Base-by-base conservation (phyloP, 2,888 invertebrate genomes). In the Ormyrus nitidulus region DNA sequence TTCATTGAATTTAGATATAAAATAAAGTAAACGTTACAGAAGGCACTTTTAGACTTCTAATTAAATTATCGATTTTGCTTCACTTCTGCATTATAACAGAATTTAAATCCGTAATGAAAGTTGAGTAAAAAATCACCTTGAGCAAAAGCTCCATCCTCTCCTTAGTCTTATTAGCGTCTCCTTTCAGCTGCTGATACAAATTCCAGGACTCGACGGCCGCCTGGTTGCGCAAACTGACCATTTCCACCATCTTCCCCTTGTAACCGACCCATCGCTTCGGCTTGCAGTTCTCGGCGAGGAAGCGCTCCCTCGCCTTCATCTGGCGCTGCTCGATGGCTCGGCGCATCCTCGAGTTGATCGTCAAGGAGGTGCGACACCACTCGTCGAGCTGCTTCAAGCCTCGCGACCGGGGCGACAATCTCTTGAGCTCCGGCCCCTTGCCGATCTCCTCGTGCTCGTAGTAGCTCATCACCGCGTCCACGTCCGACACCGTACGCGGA, bases 181-280 rank as follows among this genome's bases (percentile, higher is more conserved):
- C 88, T 4, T 34, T 34, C 95, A 95, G 71, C 96, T 88, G 92
- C 85, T 93, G 92, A 88, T 95, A 97, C 34, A 96, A 91, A 85
- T 94, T 94, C 73, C 93, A 93, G 72, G 96, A 92, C 87, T 95
- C 94, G 80, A 94, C 93, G 6, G 96, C 96, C 85, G 94, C 93
- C 86, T 96, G 95, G 34, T 95, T 95, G 87, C 95, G 94, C 61
- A 96, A 89, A 0, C 97, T 95, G 84, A 97, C 95, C 95, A 98
- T 95, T 83, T 95, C 93, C 19, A 97, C 93, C 54, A 93, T 88
- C 80, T 91, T 92, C 34, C 94, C 95, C 86, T 95, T 95, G 85
- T 94, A 94, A 53, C 95, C 94, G 81, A 93, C 93, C 95, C 96
- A 97, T 77, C 93, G 93, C 61, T 95, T 92, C 0, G 98, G 95